Conservation (phyloP, 2,797 vertebrate genomes). For the Hyperoplus immaculatus region DNA sequence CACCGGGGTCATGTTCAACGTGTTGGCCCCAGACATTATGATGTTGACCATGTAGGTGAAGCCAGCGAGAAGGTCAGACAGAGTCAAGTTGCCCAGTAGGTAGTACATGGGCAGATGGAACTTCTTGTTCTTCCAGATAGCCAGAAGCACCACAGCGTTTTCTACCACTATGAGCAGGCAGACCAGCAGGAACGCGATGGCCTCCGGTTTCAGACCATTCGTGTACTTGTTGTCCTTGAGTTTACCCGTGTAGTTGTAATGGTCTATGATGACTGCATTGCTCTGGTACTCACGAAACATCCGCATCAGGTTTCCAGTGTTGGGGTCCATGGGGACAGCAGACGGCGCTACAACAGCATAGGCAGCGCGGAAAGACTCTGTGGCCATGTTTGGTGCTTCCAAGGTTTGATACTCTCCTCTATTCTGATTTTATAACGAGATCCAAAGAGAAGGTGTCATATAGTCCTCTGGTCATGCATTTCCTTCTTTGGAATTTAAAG, state of each 20-base stretch:
- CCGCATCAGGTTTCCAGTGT: constrained; percentile 55
- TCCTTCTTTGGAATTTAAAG: constrained; percentile 6
- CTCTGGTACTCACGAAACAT: constrained; percentile 85
- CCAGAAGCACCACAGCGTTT: constrained; percentile 90
- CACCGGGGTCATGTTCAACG: constrained; percentile 88
- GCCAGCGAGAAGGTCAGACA: constrained; percentile 92
- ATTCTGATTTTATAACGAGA: constrained; percentile 16
- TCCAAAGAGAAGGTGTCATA: constrained; percentile 55
- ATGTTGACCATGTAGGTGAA: constrained; percentile 93
- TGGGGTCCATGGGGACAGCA: constrained; percentile 21
- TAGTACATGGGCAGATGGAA: constrained; percentile 94
- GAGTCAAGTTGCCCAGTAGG: constrained; percentile 90
- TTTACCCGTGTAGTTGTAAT: constrained; percentile 93
- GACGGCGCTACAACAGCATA: constrained; percentile 57
- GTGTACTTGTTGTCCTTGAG: constrained; percentile 85
- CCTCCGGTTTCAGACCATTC: constrained; percentile 85
- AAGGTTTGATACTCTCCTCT: background rate
- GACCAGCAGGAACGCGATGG: constrained; percentile 87
- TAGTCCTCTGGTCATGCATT: constrained; percentile 62
- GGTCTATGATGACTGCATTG: constrained; percentile 83
- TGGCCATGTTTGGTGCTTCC: constrained; percentile 46
- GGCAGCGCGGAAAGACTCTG: constrained; percentile 63
- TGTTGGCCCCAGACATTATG: constrained; percentile 89
- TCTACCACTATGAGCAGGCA: constrained; percentile 90
- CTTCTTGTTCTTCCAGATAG: constrained; percentile 92